Evolutionary conservation across 2,888 invertebrate species (phyloP), one percentile per base, ranked within the genome.

Genomic region (Oscheius myriophilus): DNA sequence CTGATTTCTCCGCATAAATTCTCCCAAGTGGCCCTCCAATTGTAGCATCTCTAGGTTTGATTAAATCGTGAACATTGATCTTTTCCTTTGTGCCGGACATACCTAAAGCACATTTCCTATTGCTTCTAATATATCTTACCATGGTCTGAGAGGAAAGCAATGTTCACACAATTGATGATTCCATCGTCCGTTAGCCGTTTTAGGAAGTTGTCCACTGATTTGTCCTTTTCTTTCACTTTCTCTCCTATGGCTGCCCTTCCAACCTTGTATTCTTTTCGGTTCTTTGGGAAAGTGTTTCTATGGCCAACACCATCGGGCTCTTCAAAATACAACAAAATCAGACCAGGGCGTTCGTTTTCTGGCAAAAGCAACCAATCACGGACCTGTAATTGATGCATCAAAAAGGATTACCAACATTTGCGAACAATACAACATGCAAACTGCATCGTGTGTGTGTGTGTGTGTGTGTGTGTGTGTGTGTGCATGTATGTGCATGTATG

Each of bases 61-160:
- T 33, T 9, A 33, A n/a, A 21, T 33, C 33, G 33, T 25, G 9
- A 54, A 57, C 41, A 7, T 39, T 42, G 6, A 41, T 41, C 41
- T 16, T 18, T 4, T 57, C 23, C 21, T 57, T 39, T 14, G 41
- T 41, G 12, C 18, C n/a, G 1, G 41, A 18, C 57, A 57, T 57
- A 16, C 57, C 33, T 33, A 33, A 33, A 33, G 9, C 33, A 6
- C 33, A 6, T 33, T 33, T 3, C 3, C 9, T 33, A 33, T 33
- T 33, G 33, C 33, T 33, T 33, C 33, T 6, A 33, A 6, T 9
- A 6, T 3, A 33, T 33, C 55, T 33, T n/a, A 78, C 81, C 83
- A 65, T 84, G 84, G 79, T 84, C 84, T n/a, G 81, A 80, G 9
- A 83, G 55, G 54, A 84, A 72, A 1, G 79, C 70, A 33, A 84